Conservation (phyloP, 92 coral and sea anemone species). For the Anthopleura xanthogrammica region DNA sequence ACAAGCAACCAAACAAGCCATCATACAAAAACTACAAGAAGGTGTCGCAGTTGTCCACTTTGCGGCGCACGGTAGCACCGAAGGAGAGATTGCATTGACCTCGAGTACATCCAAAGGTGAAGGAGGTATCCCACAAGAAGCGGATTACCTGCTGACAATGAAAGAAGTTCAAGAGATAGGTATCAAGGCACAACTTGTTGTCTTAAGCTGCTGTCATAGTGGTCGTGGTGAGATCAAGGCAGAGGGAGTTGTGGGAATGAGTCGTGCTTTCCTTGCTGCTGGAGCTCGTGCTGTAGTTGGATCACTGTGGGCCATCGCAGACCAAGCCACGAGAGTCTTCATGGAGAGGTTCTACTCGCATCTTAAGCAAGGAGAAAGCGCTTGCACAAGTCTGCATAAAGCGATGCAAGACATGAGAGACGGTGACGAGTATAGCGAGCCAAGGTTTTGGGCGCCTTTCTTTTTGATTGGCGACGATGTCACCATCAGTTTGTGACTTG, state of each 20-base stretch:
- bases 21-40: conserved; percentile 8
- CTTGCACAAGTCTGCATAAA: conserved; percentile 27
- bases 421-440: not conserved
- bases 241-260: conserved; percentile 26
- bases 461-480: conserved; percentile 29
- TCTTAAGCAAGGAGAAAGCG: conserved; percentile 23
- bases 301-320: conserved; percentile 43
- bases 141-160: conserved; percentile 30
- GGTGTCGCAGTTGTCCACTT: conserved; percentile 16
- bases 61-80: conserved; percentile 25
- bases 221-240: conserved; percentile 34
- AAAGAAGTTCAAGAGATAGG: conserved; percentile 29
- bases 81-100: conserved; percentile 23
- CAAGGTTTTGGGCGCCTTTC: conserved; percentile 33
- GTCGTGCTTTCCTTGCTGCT: conserved; percentile 29
- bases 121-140: conserved; percentile 23
- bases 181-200: conserved; percentile 18
- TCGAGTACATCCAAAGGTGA: not conserved
- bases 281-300: conserved; percentile 40
- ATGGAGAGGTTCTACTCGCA: conserved; percentile 25
- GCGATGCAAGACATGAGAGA: conserved; percentile 29
- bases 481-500: conserved; percentile 3
- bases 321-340: conserved; percentile 28
- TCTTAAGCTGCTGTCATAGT: conserved; percentile 31
- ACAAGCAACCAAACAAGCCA: conserved; percentile 29